phyloP scores from a whole-genome alignment of 2,888 invertebrate genomes.

The Thecophora atra region DNA sequence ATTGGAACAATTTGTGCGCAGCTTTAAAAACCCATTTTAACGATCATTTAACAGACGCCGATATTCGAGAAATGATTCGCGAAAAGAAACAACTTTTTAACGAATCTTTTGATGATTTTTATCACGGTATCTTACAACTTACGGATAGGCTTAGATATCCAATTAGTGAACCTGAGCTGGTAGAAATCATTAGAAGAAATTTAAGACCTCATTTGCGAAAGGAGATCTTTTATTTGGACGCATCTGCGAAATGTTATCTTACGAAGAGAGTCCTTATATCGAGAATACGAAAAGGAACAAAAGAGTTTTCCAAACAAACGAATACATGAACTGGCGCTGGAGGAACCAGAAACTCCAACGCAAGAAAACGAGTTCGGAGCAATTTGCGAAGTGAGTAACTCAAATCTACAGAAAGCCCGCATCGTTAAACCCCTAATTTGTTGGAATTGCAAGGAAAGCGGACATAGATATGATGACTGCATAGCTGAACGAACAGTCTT shows the following conservation, averaged over 20 bases:
- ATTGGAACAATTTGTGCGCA: constrained; percentile 24
- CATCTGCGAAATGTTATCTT: constrained; percentile 20
- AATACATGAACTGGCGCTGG: constrained; percentile 17
- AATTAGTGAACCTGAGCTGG: constrained; percentile 28
- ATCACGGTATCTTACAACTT: constrained; percentile 15
- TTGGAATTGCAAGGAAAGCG: constrained; percentile 34
- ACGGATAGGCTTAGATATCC: constrained; percentile 22
- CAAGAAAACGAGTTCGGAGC: neutral
- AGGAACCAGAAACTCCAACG: neutral
- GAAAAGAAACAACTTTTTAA: constrained; percentile 34
- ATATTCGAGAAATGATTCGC: constrained; percentile 37
- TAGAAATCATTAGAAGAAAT: constrained; percentile 32
- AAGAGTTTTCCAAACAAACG: constrained; percentile 3
- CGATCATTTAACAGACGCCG: constrained; percentile 34
- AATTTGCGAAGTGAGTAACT: constrained; percentile 18
- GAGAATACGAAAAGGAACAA: constrained; percentile 7
- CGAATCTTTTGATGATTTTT: constrained; percentile 39
- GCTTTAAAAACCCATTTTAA: no score
- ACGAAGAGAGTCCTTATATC: constrained; percentile 13
- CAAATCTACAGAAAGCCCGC: neutral
- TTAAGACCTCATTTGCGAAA: constrained; percentile 21
- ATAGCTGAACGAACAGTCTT: constrained; percentile 29
- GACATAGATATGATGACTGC: constrained; percentile 35
- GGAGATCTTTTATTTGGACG: constrained; percentile 21
- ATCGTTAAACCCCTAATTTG: constrained; percentile 13